A percentile compares a stretch with the other conserved stretches of the same genome.
Conservation (phyloP, 2,113 vertebrate species). For the Acrocephalus arundinaceus region DNA sequence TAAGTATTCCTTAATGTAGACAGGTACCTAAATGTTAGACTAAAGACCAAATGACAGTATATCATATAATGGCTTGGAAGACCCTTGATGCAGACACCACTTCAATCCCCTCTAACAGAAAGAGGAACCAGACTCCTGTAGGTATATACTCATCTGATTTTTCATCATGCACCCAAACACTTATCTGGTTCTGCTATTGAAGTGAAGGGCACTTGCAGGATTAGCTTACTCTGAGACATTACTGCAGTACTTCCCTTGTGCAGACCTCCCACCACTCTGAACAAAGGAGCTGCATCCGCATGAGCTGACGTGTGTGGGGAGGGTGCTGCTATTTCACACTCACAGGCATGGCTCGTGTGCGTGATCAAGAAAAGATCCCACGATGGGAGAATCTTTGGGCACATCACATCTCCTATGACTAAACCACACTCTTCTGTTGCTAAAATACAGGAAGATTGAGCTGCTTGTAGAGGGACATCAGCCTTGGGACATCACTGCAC, state of each 20-base stretch:
- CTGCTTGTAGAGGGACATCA: accelerated
- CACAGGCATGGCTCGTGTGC: accelerated
- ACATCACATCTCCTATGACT: neutral
- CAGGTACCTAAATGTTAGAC: neutral
- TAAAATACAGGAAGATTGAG: neutral
- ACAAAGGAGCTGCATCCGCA: neutral
- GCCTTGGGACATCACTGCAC: neutral
- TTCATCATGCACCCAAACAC: neutral
- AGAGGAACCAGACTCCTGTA: neutral
- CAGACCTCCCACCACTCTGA: neutral
- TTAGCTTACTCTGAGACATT: neutral
- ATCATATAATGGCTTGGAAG: neutral
- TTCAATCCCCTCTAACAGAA: neutral
- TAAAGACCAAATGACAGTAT: neutral
- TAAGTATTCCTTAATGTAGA: neutral
- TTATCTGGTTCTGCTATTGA: neutral
- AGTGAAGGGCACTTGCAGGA: neutral
- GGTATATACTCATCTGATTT: neutral
- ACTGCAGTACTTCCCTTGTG: neutral
- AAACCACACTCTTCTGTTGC: neutral
- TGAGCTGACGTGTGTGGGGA: neutral
- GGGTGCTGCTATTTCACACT: neutral
- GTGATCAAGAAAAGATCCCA: neutral
- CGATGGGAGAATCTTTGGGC: neutral
- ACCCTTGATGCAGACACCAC: neutral